These are phyloP conservation scores for Limenitis camilla DNA, from an alignment of 2,888 invertebrate species.

Conservation along the genomic window DNA sequence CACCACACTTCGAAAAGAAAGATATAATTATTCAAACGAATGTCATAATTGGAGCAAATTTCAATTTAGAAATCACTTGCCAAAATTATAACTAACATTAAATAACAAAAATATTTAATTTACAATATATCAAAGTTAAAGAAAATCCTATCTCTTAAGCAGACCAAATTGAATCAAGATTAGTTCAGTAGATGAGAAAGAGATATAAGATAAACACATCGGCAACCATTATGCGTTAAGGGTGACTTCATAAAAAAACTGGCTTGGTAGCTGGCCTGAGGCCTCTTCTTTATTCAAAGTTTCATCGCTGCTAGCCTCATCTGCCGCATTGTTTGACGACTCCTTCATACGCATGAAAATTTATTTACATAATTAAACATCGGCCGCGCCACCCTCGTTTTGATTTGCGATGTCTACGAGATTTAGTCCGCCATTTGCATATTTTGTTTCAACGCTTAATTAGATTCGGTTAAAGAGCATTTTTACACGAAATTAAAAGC, in stretches of 20 bases:
- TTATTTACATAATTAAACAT: slow-evolving; percentile 72
- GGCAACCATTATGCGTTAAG: slow-evolving; percentile 19
- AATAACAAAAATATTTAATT: no score
- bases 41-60: slow-evolving; percentile 21
- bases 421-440: slow-evolving; percentile 59
- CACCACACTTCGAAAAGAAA: no score
- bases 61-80: no score
- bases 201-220: slow-evolving; percentile 16
- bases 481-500: slow-evolving; percentile 15
- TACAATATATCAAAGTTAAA: no score
- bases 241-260: slow-evolving; percentile 38
- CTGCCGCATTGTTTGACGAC: slow-evolving; percentile 65
- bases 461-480: slow-evolving; percentile 31
- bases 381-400: slow-evolving; percentile 50
- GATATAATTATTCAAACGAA: neutral
- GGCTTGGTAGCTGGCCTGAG: slow-evolving; percentile 39
- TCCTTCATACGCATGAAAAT: slow-evolving; percentile 66
- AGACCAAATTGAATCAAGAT: no score
- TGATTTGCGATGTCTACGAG: slow-evolving; percentile 67
- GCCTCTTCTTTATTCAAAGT: slow-evolving; percentile 60
- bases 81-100: no score
- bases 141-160: no score
- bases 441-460: slow-evolving; percentile 52
- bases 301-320: slow-evolving; percentile 46
- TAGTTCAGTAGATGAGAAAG: neutral